Conservation (phyloP, 1,140 invertebrate species). For the Bombyx mori region ASM3026992v2 NC_085112.1:2042501-2043000, state of each 20-base stretch:
- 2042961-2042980: conserved; percentile 44
- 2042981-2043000: no score
- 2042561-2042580: no score
- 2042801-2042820: conserved; percentile 75
- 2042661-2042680: no score
- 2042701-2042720: conserved; percentile 5
- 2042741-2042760: conserved; percentile 45
- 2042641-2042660: no score
- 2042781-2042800: conserved; percentile 74
- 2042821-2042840: conserved; percentile 75
- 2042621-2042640: no score
- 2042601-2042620: no score
- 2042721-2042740: conserved; percentile 56
- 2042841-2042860: conserved; percentile 70
- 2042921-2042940: conserved; percentile 69
- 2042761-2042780: conserved; percentile 48
- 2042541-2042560: no score
- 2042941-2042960: conserved; percentile 68
- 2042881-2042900: conserved; percentile 68
- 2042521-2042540: no score
- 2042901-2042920: conserved; percentile 67
- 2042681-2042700: background rate
- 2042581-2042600: no score
- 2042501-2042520: no score
- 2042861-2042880: conserved; percentile 80